A percentile compares a stretch with the other conserved stretches of the same genome.
Evolutionary conservation across 2,113 vertebrate genomes (phyloP).

Genomic region (Cyanoramphus novaezelandiae): DNA sequence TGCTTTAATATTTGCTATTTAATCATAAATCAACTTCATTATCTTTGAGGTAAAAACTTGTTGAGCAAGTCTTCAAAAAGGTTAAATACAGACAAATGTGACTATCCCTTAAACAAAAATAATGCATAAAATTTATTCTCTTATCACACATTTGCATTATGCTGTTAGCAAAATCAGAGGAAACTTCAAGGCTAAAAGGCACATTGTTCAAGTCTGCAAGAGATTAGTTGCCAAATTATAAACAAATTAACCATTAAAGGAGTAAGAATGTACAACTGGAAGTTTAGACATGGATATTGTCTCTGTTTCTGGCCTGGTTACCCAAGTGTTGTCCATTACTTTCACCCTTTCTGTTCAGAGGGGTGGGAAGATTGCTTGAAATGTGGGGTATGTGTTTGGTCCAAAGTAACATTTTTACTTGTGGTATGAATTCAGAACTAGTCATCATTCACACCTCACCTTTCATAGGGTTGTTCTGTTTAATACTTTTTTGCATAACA

Average conservation of each 20-base stretch:
- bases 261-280: background rate
- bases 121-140: background rate
- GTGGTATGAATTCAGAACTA: background rate
- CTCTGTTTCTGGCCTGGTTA: background rate
- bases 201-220: background rate
- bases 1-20: background rate
- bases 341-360: background rate
- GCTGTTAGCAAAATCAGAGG: background rate
- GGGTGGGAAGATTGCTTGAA: background rate
- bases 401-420: background rate
- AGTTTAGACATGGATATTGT: background rate
- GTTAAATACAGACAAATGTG: background rate
- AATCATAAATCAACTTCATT: background rate
- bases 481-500: background rate
- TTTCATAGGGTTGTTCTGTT: background rate
- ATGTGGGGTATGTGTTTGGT: rapidly evolving
- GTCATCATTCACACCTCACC: background rate
- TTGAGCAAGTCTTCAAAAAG: background rate
- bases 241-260: background rate
- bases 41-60: slow-evolving; percentile 20
- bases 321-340: rapidly evolving
- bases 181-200: background rate
- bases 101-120: background rate
- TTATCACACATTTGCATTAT: background rate
- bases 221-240: background rate